Evolutionary conservation across 2,797 vertebrate species (phyloP).

Genomic region (Periparus ater): DNA sequence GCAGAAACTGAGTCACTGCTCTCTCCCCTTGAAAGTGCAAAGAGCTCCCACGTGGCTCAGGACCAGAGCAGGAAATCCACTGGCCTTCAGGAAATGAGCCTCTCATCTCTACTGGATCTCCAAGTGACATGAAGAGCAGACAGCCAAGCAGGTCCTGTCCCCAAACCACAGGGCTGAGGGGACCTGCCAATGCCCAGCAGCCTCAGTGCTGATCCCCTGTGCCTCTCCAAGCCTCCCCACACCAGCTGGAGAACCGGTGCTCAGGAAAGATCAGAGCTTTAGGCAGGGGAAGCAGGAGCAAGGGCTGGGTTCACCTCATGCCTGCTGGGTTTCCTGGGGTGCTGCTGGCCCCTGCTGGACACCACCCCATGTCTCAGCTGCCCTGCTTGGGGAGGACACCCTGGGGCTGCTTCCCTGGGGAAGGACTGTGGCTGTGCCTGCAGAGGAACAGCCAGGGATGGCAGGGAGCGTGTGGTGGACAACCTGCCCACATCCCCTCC

Average conservation of each 20-base stretch:
- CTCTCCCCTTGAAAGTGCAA: background rate
- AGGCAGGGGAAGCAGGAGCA: background rate
- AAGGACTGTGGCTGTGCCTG: background rate
- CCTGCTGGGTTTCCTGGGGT: background rate
- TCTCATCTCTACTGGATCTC: background rate
- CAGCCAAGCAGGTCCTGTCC: background rate
- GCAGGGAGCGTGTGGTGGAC: accelerated
- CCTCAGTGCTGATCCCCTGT: background rate
- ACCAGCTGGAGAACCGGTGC: slow-evolving; percentile 41
- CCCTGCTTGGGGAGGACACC: background rate
- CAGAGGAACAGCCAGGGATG: background rate
- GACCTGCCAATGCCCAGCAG: background rate
- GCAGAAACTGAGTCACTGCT: background rate
- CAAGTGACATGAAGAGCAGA: accelerated
- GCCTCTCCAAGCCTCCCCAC: slow-evolving; percentile 40
- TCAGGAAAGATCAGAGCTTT: slow-evolving; percentile 24
- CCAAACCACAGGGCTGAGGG: background rate
- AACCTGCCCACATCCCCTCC: background rate
- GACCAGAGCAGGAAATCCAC: background rate
- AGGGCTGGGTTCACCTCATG: background rate
- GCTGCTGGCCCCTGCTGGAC: background rate
- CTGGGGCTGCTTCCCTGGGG: background rate
- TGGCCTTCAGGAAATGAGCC: background rate
- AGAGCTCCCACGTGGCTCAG: background rate
- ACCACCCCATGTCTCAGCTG: background rate